Base-by-base conservation (phyloP, 2,113 vertebrate genomes). In the Pyxicephalus adspersus region DNA sequence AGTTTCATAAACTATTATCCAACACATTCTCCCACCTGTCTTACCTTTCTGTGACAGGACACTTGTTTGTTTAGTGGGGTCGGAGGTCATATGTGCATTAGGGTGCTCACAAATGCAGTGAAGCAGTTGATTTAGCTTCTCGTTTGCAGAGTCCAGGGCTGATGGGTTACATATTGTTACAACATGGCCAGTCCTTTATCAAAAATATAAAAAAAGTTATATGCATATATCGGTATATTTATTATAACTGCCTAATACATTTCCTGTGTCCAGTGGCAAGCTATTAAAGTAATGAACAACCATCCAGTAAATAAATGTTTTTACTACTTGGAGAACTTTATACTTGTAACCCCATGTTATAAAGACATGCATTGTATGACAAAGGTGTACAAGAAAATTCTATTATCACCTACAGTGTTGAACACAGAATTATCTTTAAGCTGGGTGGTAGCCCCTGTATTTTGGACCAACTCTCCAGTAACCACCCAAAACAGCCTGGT, bases 21-120 rank as follows among this genome's bases (percentile, higher is more conserved):
- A 71, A 50, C 34, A 19, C 3, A 25, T 5, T 18, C 2, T 20
- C 17, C 2, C 18, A 55, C 65, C 76, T 45, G 38, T 9, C 38
- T 91, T 83, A 95, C 95, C 92, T 86, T 88, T 89, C 88, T 92
- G 93, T 68, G 93, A 93, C 66, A 95, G 89, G 71, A 85, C 85
- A 29, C 19, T 28, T 64, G 88, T 58, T 28, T 86, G 38, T 19
- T 86, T 79, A 45, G 84, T 77, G 83, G 78, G 38, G 19, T 51
- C 73, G 4, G 65, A 76, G 83, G 88, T 81, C 29, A 83, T 67
- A 73, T 87, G 87, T 8, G 92, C 64, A 64, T 88, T 86, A 3
- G 91, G 77, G 9, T 86, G 88, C 61, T 94, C 76, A 85, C 86
- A 89, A 78, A 94, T 89, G 52, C 87, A 91, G 61, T 4, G 90